Conservation (phyloP, 2,888 invertebrate genomes). For the Palloptera scutellata region DNA sequence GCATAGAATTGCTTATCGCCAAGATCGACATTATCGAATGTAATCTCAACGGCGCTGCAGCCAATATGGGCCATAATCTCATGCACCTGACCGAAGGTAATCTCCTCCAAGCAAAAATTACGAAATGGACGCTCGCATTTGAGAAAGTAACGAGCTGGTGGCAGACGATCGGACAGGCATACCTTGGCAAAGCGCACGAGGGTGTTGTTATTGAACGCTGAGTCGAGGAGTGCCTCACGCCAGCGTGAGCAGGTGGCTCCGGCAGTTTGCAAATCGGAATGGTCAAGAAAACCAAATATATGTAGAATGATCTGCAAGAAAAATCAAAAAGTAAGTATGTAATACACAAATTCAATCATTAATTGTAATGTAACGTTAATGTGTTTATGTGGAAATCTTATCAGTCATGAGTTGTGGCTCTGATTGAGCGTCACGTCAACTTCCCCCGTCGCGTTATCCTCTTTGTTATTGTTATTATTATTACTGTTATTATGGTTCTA, state of each 20-base stretch:
- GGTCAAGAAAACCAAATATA: slow-evolving; percentile 71
- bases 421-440: not conserved
- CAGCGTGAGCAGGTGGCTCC: slow-evolving; percentile 73
- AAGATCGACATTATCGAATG: slow-evolving; percentile 70
- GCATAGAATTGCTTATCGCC: slow-evolving; percentile 71
- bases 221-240: slow-evolving; percentile 74
- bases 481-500: too few relatives aligned
- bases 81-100: slow-evolving; percentile 58
- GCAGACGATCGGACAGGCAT: slow-evolving; percentile 54
- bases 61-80: slow-evolving; percentile 70
- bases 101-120: slow-evolving; percentile 56
- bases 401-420: not conserved
- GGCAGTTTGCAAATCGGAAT: slow-evolving; percentile 73
- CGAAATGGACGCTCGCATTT: slow-evolving; percentile 52
- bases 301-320: slow-evolving; percentile 69
- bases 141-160: slow-evolving; percentile 53
- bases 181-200: slow-evolving; percentile 56
- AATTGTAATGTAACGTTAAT: too few relatives aligned
- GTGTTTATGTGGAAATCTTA: too few relatives aligned
- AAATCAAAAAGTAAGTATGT: too few relatives aligned
- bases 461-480: too few relatives aligned
- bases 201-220: slow-evolving; percentile 62
- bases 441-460: too few relatives aligned
- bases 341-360: too few relatives aligned
- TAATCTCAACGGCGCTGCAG: slow-evolving; percentile 67